phyloP scores from a whole-genome alignment of 2,888 invertebrate species.

The Caenorhabditis plicata region DNA sequence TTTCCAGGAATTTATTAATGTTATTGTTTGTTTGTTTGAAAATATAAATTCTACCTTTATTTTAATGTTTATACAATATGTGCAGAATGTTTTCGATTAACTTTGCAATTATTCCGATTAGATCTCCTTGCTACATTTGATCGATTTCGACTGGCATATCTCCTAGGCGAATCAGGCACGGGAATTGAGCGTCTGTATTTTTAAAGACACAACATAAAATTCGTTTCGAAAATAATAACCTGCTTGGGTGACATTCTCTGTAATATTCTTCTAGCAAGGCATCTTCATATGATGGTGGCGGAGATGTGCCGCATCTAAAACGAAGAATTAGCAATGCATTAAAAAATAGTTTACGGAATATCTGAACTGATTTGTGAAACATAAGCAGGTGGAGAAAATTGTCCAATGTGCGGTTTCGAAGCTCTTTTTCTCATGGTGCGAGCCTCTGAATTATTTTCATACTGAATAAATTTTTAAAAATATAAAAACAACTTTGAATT shows the following conservation, averaged over 20 bases:
- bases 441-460: slow-evolving; percentile 60
- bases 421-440: slow-evolving; percentile 55
- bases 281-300: slow-evolving; percentile 65
- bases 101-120: slow-evolving; percentile 11
- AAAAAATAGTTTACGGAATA: slow-evolving; percentile 22
- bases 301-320: slow-evolving; percentile 57
- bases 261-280: slow-evolving; percentile 63
- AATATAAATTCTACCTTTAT: no score
- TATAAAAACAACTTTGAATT: slow-evolving; percentile 59
- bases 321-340: neutral
- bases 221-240: slow-evolving; percentile 7
- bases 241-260: slow-evolving; percentile 55
- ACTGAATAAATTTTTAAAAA: slow-evolving; percentile 5
- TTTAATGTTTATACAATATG: slow-evolving; percentile 19
- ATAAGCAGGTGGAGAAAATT: slow-evolving; percentile 49
- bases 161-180: slow-evolving; percentile 26
- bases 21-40: neutral
- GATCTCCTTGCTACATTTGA: slow-evolving; percentile 5
- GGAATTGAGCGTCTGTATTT: slow-evolving; percentile 20
- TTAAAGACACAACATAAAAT: neutral
- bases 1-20: slow-evolving; percentile 37
- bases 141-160: slow-evolving; percentile 7
- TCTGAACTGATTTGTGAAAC: slow-evolving; percentile 30
- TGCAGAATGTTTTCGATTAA: slow-evolving; percentile 7
- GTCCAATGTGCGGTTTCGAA: slow-evolving; percentile 23